Percentiles rank a stretch among this genome's conserved stretches.
phyloP scores from a whole-genome alignment of 2,113 vertebrate genomes.

The Dasyprocta punctata region DNA sequence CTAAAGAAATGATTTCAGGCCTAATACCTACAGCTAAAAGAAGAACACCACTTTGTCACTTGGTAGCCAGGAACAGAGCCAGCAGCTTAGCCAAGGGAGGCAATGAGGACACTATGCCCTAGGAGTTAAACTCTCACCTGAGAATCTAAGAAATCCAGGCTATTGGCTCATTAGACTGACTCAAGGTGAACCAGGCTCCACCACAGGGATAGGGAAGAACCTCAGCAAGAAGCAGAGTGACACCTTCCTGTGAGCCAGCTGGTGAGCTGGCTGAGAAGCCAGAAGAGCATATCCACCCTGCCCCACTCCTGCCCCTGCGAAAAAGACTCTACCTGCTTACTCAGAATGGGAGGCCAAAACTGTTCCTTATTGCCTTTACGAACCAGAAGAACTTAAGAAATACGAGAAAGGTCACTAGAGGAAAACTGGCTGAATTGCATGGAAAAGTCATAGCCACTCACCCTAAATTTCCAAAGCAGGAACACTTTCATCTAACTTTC shows the following conservation, averaged over 20 bases:
- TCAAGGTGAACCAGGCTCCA: too few relatives aligned
- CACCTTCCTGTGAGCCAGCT: too few relatives aligned
- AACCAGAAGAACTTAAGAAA: not conserved
- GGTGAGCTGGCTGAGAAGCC: too few relatives aligned
- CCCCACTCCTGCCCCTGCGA: too few relatives aligned
- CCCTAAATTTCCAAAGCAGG: not conserved
- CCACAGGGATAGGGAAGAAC: too few relatives aligned
- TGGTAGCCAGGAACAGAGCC: not conserved
- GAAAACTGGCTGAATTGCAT: not conserved
- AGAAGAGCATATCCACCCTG: too few relatives aligned
- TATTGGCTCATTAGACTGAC: not conserved
- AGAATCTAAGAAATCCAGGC: not conserved
- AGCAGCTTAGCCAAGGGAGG: not conserved
- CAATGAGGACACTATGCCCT: not conserved
- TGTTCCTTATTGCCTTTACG: not conserved
- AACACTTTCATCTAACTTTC: not conserved
- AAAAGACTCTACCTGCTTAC: not conserved
- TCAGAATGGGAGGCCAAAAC: not conserved
- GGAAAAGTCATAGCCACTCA: not conserved
- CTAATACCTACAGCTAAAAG: not conserved
- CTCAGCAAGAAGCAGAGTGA: too few relatives aligned
- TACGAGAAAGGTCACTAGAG: not conserved
- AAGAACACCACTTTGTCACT: not conserved
- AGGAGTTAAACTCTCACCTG: not conserved
- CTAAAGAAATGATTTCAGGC: not conserved